Conservation (phyloP, 2,888 invertebrate genomes). For the Frankliniella fusca region DNA sequence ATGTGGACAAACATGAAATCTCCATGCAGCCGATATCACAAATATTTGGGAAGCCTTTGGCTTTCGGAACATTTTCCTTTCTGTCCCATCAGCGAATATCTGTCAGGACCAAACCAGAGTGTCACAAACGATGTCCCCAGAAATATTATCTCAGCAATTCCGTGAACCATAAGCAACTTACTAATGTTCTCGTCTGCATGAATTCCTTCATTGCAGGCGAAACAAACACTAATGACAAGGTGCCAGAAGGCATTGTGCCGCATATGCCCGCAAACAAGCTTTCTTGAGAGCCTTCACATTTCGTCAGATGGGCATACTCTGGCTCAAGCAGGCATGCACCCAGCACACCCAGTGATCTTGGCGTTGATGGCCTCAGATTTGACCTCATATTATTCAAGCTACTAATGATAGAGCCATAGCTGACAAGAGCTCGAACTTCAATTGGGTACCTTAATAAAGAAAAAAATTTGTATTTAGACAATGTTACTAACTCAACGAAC, state of each 20-base stretch:
- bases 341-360: not conserved
- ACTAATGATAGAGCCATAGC: not conserved
- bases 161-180: not conserved
- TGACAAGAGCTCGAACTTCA: not conserved
- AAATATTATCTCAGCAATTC: not conserved
- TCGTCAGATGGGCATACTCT: not conserved
- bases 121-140: not conserved
- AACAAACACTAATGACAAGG: not conserved
- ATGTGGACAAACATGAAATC: not conserved
- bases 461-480: no score
- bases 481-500: no score
- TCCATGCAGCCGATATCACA: not conserved
- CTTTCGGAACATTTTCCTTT: not conserved
- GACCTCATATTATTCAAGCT: not conserved
- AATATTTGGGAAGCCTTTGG: not conserved
- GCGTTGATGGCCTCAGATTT: not conserved
- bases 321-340: not conserved
- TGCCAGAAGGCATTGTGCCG: not conserved
- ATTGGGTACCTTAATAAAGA: conserved; percentile 8
- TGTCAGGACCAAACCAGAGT: not conserved
- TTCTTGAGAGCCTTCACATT: not conserved
- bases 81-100: not conserved
- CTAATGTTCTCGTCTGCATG: not conserved
- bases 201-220: not conserved
- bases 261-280: not conserved